Percentiles rank a stretch among this genome's conserved stretches.
Evolutionary conservation across 2,797 vertebrate genomes (phyloP).

Genomic region (Acanthurus leucopareius): DNA sequence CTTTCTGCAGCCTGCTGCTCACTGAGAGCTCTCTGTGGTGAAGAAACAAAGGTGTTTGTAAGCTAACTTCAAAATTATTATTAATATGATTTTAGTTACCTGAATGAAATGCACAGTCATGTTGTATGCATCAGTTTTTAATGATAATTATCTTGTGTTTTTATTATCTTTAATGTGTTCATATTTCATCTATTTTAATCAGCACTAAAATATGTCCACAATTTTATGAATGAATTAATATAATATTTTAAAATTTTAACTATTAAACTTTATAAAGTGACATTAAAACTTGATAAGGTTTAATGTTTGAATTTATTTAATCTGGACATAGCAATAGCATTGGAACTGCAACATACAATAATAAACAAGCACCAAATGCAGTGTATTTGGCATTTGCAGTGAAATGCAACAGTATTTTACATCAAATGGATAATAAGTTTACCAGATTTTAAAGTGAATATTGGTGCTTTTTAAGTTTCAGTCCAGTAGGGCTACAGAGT

Average conservation of each 20-base stretch:
- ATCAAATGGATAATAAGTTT: too few relatives aligned
- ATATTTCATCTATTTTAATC: neutral
- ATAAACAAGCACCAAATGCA: too few relatives aligned
- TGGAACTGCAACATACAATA: too few relatives aligned
- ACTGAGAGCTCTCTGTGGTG: conserved; percentile 89
- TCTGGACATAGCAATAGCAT: too few relatives aligned
- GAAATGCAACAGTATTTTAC: too few relatives aligned
- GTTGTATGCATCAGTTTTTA: neutral
- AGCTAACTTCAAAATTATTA: neutral
- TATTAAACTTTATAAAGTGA: neutral
- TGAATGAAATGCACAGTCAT: neutral
- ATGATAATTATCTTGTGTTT: neutral
- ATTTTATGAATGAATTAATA: neutral
- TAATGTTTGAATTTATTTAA: too few relatives aligned
- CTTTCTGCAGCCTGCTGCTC: conserved; percentile 90
- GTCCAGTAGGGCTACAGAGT: neutral
- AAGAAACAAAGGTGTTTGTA: conserved; percentile 18
- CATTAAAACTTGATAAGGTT: neutral
- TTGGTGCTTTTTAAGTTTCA: neutral
- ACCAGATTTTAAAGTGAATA: neutral
- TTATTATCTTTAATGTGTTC: neutral
- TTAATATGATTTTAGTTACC: neutral
- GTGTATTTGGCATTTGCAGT: too few relatives aligned
- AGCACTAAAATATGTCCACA: neutral
- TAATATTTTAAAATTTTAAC: neutral